Evolutionary conservation across 2,113 vertebrate genomes (phyloP), one percentile per base, ranked within the genome.

Genomic region (Ophthalmolycus amberensis): DNA sequence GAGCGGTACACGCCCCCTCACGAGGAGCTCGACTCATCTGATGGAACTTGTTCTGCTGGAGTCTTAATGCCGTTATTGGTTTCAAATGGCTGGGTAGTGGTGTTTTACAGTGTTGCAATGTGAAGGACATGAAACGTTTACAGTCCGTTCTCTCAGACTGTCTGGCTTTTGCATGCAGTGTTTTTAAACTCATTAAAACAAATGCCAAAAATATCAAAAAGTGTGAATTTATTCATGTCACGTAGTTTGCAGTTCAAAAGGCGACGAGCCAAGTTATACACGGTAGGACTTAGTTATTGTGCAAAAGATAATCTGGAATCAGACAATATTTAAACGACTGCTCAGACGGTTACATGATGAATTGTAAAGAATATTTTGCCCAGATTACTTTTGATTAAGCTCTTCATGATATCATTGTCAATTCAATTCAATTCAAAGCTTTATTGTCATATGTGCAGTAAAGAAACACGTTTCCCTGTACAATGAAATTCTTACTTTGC

Each of bases 121-220:
- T 37, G 66, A 78, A 75, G 83, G 82, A 83, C 46, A 40, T 50
- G 71, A 74, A 82, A 66, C 42, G 74, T 73, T 71, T 80, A 63
- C 86, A 73, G 86, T 86, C 83, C 77, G 86, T 86, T 83, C 72
- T 88, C 77, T 85, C 84, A 77, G 85, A 90, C 82, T 83, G 83
- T 89, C 82, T 75, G 84, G 85, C 78, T 79, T 90, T 91, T 93
- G 94, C 93, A 95, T 94, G 93, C 91, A 93, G 87, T 93, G 90
- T 92, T 95, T 94, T 89, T 89, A 91, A 90, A 88, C 58, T 71
- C 84, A 94, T 89, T 92, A 94, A 94, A 94, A 92, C 52, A 92
- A 92, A 93, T 79, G 69, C 44, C 69, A 80, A 87, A 90, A 82
- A 67, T 71, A 59, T 80, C 32, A 34, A 27, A 34, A 46, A 25